Conservation (phyloP, 2,888 invertebrate species). For the Drosophila subquinaria region DNA sequence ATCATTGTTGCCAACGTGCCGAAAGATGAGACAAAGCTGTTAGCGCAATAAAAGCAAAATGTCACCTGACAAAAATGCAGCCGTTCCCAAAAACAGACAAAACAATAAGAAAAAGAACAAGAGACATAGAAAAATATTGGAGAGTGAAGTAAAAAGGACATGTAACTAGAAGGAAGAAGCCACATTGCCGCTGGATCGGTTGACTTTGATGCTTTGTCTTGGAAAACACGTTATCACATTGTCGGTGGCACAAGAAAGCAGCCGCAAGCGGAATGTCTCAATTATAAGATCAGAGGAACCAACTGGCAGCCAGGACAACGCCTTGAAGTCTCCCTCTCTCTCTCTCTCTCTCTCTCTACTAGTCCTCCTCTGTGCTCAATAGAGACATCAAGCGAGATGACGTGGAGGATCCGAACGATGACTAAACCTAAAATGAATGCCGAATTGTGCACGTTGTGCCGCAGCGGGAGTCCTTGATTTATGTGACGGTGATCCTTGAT, state of each 20-base stretch:
- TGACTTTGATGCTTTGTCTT: conserved; percentile 74
- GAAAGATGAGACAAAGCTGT: conserved; percentile 71
- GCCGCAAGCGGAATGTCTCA: conserved; percentile 60
- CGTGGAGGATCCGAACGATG: conserved; percentile 35
- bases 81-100: conserved; percentile 48
- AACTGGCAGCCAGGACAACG: conserved; percentile 37
- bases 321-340: conserved; percentile 29
- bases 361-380: conserved; percentile 1
- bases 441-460: conserved; percentile 70
- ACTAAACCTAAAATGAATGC: conserved; percentile 58
- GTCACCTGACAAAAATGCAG: conserved; percentile 73
- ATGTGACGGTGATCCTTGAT: conserved; percentile 73
- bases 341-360: too few species aligned
- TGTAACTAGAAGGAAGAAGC: conserved; percentile 22
- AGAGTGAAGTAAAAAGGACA: conserved; percentile 30
- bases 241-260: conserved; percentile 58
- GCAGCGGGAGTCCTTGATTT: conserved; percentile 80
- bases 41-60: conserved; percentile 67
- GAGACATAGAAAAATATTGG: conserved; percentile 22
- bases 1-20: conserved; percentile 73
- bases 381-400: conserved; percentile 39
- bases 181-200: conserved; percentile 52
- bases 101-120: conserved; percentile 8
- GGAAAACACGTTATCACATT: conserved; percentile 68
- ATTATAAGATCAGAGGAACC: conserved; percentile 32